Evolutionary conservation across 2,113 vertebrate genomes (phyloP).

Genomic region (Rhegmatorhina hoffmannsi): DNA sequence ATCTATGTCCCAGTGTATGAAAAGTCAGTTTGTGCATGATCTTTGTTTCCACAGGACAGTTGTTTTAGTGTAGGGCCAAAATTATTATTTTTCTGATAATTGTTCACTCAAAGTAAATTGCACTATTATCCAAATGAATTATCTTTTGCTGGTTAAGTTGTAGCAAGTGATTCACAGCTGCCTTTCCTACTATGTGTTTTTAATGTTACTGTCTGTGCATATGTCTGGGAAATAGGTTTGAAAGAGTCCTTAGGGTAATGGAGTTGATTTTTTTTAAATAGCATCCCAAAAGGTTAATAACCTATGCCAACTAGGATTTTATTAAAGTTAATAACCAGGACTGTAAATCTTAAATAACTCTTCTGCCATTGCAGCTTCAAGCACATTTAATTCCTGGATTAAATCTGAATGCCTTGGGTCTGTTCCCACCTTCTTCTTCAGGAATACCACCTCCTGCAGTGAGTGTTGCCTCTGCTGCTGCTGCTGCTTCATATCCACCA

Average conservation of each 20-base stretch:
- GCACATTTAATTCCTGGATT: conserved; percentile 98
- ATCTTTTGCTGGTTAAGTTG: not conserved
- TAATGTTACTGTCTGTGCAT: not conserved
- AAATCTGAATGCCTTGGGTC: conserved; percentile 96
- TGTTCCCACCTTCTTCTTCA: conserved; percentile 90
- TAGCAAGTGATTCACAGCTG: not conserved
- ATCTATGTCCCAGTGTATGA: not conserved
- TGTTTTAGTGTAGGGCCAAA: not conserved
- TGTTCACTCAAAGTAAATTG: not conserved
- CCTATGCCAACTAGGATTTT: not conserved
- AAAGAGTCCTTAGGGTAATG: not conserved
- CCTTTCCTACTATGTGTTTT: not conserved
- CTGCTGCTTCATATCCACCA: conserved; percentile 85
- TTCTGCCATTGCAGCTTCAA: conserved; percentile 87
- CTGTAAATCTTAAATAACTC: conserved; percentile 30
- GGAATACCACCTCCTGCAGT: conserved; percentile 90
- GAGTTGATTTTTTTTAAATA: not conserved
- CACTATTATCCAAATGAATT: not conserved
- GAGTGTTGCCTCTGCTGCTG: conserved; percentile 84
- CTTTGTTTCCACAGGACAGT: not conserved
- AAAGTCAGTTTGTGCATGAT: not conserved
- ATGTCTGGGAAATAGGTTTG: not conserved
- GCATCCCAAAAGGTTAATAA: not conserved
- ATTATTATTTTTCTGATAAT: not conserved
- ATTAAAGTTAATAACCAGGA: not conserved